Conservation (phyloP, 1,140 invertebrate species). For the Lepidurus packardi region DNA sequence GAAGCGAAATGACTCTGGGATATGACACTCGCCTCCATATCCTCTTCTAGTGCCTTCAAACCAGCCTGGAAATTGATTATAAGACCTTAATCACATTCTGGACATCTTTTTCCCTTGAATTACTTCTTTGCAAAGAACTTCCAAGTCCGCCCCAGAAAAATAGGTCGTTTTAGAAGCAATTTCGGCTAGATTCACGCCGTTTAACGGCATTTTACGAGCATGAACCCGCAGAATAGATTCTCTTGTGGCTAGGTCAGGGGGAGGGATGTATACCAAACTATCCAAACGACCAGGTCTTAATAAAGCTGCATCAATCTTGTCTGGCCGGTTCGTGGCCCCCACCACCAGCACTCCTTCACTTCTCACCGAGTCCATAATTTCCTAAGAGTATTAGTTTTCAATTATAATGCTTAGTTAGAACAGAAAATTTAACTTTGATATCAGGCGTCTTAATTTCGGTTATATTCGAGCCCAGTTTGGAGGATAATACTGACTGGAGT, state of each 20-base stretch:
- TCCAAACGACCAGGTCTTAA: conserved; percentile 70
- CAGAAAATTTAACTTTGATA: not conserved
- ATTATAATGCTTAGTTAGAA: not conserved
- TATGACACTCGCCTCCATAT: conserved; percentile 48
- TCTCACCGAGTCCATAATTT: not conserved
- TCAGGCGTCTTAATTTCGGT: not conserved
- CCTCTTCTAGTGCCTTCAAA: conserved; percentile 55
- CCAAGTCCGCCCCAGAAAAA: conserved; percentile 73
- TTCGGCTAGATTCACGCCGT: conserved; percentile 53
- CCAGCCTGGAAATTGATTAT: conserved; percentile 50
- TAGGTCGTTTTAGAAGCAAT: conserved; percentile 56
- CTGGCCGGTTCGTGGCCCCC: conserved; percentile 70
- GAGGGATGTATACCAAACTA: conserved; percentile 64
- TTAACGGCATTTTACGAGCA: conserved; percentile 56
- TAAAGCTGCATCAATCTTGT: conserved; percentile 69
- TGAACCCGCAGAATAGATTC: conserved; percentile 56
- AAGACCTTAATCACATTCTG: not conserved
- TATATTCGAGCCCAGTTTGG: not conserved
- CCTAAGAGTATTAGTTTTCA: not conserved
- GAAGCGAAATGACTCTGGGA: conserved; percentile 50
- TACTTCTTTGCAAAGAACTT: conserved; percentile 63
- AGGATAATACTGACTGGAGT: not conserved
- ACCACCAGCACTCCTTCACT: conserved; percentile 55
- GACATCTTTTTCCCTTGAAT: conserved; percentile 34
- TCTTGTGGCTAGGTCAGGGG: conserved; percentile 54